Base-by-base conservation (phyloP, 2,113 vertebrate genomes). In the Suricata suricatta region DNA sequence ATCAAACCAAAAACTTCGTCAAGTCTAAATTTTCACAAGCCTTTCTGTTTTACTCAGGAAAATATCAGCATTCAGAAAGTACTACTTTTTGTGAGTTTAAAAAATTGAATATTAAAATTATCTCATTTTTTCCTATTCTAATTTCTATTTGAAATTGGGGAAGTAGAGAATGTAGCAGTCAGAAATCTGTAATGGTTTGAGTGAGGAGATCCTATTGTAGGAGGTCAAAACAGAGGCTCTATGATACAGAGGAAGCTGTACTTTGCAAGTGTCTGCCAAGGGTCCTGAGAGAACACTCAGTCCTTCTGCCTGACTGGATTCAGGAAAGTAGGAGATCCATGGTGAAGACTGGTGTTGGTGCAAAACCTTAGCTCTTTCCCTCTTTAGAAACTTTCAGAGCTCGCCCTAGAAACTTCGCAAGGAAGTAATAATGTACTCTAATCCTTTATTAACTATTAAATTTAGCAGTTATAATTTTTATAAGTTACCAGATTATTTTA, bases 81-180 rank as follows among this genome's bases (percentile, higher is more conserved):
- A 72, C n/a, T 76, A 5, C 5, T 57, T 93, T 50, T 74, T 95
- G 27, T 88, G 25, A 90, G 11, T 64, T 95, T 93, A 85, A 95
- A 54, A 64, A 66, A 72, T 38, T 44, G 15, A 80, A 57, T 96
- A 84, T 31, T 95, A 60, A 29, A 33, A 79, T 81, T 15, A 54
- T 31, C 41, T 66, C 3, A 41, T 35, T 69, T 63, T 31, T 95
- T 86, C 82, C 23, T 41, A 35, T 47, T 93, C 16, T 76, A 80
- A 72, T 50, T 44, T 88, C n/a, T 84, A 44, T 47, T 74, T 86
- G 60, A 84, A 95, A 88, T 95, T 38, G 52, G 83, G 87, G 7
- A 80, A 72, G 5, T n/a, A 11, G 10, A 71, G 7, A 54, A 29
- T 13, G 3, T 69, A 50, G n/a, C 63, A 84, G 69, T 44, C 19